Percentiles rank a stretch among this genome's conserved stretches.
phyloP scores from a whole-genome alignment of 2,888 invertebrate species.

The Lithophane semibrunnea region DNA sequence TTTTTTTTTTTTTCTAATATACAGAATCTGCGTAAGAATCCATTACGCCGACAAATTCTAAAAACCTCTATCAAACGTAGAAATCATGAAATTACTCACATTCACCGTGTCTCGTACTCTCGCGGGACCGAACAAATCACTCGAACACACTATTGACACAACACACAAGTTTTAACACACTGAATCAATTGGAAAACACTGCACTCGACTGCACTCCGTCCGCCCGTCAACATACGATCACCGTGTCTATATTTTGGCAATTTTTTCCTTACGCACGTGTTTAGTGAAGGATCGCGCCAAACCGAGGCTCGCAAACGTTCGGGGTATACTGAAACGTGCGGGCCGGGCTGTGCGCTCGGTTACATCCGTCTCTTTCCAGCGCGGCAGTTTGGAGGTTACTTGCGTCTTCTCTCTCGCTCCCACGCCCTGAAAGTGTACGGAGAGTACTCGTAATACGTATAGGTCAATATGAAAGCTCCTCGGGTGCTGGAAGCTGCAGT shows the following conservation, averaged over 20 bases:
- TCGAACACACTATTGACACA: slow-evolving; percentile 60
- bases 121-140: slow-evolving; percentile 62
- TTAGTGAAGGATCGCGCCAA: slow-evolving; percentile 69
- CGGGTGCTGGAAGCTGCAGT: slow-evolving; percentile 89
- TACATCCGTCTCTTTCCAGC: slow-evolving; percentile 77
- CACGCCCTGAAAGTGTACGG: slow-evolving; percentile 85
- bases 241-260: slow-evolving; percentile 69
- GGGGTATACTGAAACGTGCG: slow-evolving; percentile 85
- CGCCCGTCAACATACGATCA: slow-evolving; percentile 58
- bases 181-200: slow-evolving; percentile 66
- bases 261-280: slow-evolving; percentile 73
- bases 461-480: slow-evolving; percentile 90
- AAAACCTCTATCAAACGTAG: slow-evolving; percentile 37
- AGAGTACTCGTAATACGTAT: slow-evolving; percentile 89
- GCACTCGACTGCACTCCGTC: slow-evolving; percentile 62
- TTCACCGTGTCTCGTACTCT: slow-evolving; percentile 47
- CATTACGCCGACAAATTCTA: background rate
- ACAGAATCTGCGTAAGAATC: background rate
- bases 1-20: background rate
- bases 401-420: slow-evolving; percentile 75
- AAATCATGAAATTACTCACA: slow-evolving; percentile 64
- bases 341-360: slow-evolving; percentile 80
- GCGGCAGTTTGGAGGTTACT: slow-evolving; percentile 62
- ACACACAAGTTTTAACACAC: slow-evolving; percentile 62
- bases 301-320: slow-evolving; percentile 81